Percentiles rank a stretch among this genome's conserved stretches.
Conservation (phyloP, 2,797 vertebrate genomes). For the Parotocinclus haroldoi region DNA sequence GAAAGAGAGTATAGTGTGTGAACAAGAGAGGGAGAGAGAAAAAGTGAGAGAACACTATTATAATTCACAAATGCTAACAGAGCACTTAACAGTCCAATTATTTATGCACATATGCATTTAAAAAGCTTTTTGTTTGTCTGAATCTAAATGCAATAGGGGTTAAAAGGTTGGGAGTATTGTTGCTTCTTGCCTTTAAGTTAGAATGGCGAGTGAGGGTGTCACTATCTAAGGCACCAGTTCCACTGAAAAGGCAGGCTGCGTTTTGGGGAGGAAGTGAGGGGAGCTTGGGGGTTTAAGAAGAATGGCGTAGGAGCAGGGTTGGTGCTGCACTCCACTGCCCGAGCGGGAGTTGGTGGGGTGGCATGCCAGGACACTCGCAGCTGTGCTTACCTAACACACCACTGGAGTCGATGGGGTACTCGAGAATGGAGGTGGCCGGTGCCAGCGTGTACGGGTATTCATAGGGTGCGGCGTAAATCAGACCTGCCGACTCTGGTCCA, state of each 20-base stretch:
- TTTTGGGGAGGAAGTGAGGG: constrained; percentile 1
- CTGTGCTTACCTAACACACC: constrained; percentile 88
- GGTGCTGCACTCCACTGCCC: constrained; percentile 53
- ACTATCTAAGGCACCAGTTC: not conserved
- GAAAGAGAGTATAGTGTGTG: constrained; percentile 14
- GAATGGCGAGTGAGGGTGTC: constrained; percentile 7
- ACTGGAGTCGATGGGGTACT: constrained; percentile 89
- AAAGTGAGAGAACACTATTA: constrained; percentile 30
- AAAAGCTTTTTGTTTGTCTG: constrained; percentile 33
- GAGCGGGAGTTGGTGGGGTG: constrained; percentile 33
- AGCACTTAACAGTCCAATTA: constrained; percentile 45
- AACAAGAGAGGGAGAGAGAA: constrained; percentile 24
- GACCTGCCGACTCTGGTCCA: constrained; percentile 80
- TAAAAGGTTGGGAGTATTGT: constrained; percentile 28
- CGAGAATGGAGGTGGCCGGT: constrained; percentile 86
- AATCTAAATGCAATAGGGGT: constrained; percentile 42
- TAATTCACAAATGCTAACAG: constrained; percentile 43
- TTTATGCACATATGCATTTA: constrained; percentile 47
- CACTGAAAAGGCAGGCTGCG: constrained; percentile 1
- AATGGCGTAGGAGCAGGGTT: constrained; percentile 51
- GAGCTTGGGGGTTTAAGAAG: constrained; percentile 41
- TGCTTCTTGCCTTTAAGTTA: constrained; percentile 12
- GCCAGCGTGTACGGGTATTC: constrained; percentile 89
- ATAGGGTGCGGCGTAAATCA: constrained; percentile 84
- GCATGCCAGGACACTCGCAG: constrained; percentile 46